phyloP scores from a whole-genome alignment of 2,888 invertebrate genomes.

The Eupithecia abbreviata region DNA sequence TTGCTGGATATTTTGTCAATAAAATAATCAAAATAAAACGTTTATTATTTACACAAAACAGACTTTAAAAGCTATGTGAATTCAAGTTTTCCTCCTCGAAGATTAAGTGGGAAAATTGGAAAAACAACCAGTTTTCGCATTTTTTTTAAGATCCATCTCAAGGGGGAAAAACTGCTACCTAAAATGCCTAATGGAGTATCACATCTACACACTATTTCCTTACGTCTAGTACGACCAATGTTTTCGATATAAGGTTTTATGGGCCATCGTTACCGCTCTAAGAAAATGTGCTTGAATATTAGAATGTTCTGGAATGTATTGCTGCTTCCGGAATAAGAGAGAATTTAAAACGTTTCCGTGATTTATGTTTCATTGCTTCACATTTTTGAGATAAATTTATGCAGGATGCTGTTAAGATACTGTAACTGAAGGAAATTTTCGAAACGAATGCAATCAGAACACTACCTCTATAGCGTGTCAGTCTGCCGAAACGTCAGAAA shows the following conservation, averaged over 20 bases:
- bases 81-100: no score
- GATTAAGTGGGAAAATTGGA: no score
- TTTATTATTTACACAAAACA: neutral
- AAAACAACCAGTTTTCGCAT: no score
- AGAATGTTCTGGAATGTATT: slow-evolving; percentile 31
- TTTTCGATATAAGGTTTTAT: slow-evolving; percentile 51
- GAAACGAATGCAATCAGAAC: neutral
- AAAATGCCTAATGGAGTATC: slow-evolving; percentile 6
- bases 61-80: neutral
- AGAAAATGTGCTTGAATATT: slow-evolving; percentile 38
- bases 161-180: neutral
- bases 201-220: slow-evolving; percentile 15
- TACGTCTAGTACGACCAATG: slow-evolving; percentile 46
- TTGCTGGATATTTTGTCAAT: neutral
- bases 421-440: neutral
- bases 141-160: no score
- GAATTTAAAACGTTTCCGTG: slow-evolving; percentile 7
- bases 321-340: slow-evolving; percentile 22
- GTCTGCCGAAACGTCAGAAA: neutral
- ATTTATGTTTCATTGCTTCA: slow-evolving; percentile 21
- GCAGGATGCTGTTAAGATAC: neutral
- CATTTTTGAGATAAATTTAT: slow-evolving; percentile 7
- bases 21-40: neutral
- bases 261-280: slow-evolving; percentile 30
- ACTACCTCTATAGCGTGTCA: neutral